phyloP scores from a whole-genome alignment of 2,113 vertebrate genomes.

The Origma solitaria region DNA sequence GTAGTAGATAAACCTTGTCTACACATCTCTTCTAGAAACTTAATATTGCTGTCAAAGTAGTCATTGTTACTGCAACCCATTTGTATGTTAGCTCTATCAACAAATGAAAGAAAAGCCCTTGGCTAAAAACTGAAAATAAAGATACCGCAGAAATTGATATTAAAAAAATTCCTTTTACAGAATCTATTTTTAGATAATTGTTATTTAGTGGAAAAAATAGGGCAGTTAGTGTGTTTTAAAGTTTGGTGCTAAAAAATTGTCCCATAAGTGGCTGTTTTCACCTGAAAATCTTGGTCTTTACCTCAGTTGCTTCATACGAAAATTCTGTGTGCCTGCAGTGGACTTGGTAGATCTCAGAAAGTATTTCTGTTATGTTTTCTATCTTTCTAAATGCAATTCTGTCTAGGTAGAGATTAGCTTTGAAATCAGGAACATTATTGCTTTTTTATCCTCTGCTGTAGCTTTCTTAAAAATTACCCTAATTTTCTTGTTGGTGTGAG shows the following conservation, averaged over 20 bases:
- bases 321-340: rapidly evolving
- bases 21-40: not conserved
- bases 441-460: not conserved
- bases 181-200: not conserved
- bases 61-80: not conserved
- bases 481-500: not conserved
- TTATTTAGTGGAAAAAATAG: not conserved
- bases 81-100: not conserved
- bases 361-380: not conserved
- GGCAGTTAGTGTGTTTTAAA: not conserved
- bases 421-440: not conserved
- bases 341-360: not conserved
- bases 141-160: not conserved
- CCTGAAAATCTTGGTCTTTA: not conserved
- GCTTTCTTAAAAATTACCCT: not conserved
- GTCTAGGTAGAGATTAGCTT: not conserved
- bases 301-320: not conserved
- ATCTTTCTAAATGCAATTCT: not conserved
- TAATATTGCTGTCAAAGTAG: not conserved
- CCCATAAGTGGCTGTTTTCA: not conserved
- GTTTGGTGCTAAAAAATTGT: not conserved
- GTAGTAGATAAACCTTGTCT: conserved; percentile 28
- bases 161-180: not conserved
- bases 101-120: not conserved
- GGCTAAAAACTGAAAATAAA: not conserved